Evolutionary conservation across 1,140 invertebrate species (phyloP).

Genomic region (Ganaspis sp.): DNA sequence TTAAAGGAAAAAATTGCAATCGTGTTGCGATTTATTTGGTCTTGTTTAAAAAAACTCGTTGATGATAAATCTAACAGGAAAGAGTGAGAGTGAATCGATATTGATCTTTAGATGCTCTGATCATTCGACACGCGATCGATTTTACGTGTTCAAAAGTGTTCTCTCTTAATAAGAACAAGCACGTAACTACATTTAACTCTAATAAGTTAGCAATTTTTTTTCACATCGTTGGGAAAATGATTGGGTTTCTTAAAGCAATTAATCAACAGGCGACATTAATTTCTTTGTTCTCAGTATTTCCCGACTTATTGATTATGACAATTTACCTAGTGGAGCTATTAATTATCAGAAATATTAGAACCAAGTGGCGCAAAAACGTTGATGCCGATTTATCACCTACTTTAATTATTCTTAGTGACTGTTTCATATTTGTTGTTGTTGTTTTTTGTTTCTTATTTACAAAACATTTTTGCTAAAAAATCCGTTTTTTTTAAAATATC

Average conservation of each 20-base stretch:
- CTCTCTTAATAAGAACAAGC: not conserved
- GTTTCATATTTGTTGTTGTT: too few relatives aligned
- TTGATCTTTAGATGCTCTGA: not conserved
- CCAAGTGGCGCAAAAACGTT: not conserved
- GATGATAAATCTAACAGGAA: not conserved
- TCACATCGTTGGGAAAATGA: not conserved
- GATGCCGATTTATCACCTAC: not conserved
- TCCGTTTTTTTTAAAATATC: too few relatives aligned
- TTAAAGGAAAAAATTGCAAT: too few relatives aligned
- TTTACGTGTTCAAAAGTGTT: slow-evolving; percentile 22
- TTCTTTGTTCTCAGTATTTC: not conserved
- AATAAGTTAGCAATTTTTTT: too few relatives aligned
- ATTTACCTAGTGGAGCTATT: not conserved
- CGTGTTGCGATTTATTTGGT: too few relatives aligned
- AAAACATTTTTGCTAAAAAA: too few relatives aligned
- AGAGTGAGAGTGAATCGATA: not conserved
- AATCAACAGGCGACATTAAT: not conserved
- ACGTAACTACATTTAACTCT: too few relatives aligned
- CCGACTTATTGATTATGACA: not conserved
- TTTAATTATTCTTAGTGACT: not conserved
- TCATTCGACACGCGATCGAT: slow-evolving; percentile 1
- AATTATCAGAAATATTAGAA: not conserved
- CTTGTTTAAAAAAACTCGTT: too few relatives aligned
- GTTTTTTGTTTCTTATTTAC: too few relatives aligned
- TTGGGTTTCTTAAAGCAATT: not conserved